phyloP scores from a whole-genome alignment of 2,888 invertebrate genomes.

The Incurvaria masculella region DNA sequence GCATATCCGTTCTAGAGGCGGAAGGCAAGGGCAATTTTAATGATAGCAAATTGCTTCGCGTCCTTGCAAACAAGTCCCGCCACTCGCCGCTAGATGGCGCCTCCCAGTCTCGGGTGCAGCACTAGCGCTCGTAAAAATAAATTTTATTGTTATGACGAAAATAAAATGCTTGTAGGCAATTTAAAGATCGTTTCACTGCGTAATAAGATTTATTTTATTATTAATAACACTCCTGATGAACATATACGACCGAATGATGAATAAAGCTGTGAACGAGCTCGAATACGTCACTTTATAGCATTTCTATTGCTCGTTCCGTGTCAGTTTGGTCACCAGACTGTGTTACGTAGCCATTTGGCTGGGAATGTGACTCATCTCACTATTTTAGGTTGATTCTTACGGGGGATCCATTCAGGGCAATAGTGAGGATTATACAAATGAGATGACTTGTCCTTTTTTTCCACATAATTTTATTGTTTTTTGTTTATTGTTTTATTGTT shows the following conservation, averaged over 20 bases:
- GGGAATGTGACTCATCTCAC: conserved; percentile 4
- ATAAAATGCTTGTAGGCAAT: conserved; percentile 58
- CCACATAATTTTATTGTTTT: too few species aligned
- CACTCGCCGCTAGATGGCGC: conserved; percentile 38
- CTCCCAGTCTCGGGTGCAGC: conserved; percentile 24
- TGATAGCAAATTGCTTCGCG: too few species aligned
- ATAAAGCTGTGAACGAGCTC: conserved; percentile 49
- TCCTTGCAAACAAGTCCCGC: too few species aligned
- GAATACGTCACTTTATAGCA: conserved; percentile 43
- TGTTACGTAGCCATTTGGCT: conserved; percentile 17
- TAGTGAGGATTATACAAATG: too few species aligned
- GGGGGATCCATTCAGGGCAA: too few species aligned
- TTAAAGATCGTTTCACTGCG: conserved; percentile 55
- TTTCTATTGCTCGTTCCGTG: conserved; percentile 46
- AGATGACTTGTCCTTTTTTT: too few species aligned
- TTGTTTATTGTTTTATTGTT: too few species aligned
- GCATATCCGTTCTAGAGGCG: too few species aligned
- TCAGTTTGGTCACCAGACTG: conserved; percentile 25
- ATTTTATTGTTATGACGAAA: conserved; percentile 58
- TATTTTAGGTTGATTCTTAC: too few species aligned
- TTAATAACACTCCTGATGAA: conserved; percentile 57
- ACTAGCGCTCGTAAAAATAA: conserved; percentile 47
- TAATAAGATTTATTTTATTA: conserved; percentile 58
- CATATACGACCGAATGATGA: conserved; percentile 52
- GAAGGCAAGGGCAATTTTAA: too few species aligned